These are phyloP conservation scores for Anoura caudifer DNA, from an alignment of 2,113 vertebrate species.

Conservation along the genomic window DNA sequence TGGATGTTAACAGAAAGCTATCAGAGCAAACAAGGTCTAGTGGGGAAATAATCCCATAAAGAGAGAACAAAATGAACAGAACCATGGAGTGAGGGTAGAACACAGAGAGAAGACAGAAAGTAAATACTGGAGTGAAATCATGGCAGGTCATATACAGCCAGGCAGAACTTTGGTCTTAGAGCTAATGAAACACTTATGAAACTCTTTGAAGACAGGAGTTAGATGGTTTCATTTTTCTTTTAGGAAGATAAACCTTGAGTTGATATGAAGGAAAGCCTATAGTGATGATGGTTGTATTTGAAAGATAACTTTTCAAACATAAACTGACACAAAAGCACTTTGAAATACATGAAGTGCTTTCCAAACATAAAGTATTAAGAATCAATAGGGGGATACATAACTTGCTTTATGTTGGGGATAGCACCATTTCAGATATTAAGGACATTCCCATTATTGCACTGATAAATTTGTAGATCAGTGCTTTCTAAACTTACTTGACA, in stretches of 20 bases:
- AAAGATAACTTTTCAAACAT: not conserved
- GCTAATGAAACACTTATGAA: not conserved
- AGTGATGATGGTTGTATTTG: not conserved
- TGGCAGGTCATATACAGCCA: not conserved
- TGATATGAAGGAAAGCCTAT: not conserved
- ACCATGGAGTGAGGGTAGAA: not conserved
- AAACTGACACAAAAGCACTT: not conserved
- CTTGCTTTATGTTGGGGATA: not conserved
- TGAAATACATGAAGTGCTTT: not conserved
- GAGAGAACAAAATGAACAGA: not conserved
- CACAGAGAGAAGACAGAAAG: not conserved
- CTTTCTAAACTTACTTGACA: not conserved
- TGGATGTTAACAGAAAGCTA: not conserved
- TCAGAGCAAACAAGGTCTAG: not conserved
- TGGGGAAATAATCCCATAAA: not conserved
- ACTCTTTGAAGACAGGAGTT: not conserved
- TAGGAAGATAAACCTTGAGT: not conserved
- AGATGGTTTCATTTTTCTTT: not conserved
- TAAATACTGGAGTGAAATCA: not conserved
- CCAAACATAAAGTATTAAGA: not conserved
- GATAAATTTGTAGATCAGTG: not conserved
- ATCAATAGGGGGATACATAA: not conserved
- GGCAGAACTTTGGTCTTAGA: not conserved
- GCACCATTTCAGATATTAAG: not conserved
- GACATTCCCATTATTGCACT: not conserved